Percentiles rank a stretch among this genome's conserved stretches.
phyloP scores from a whole-genome alignment of 2,113 vertebrate genomes.

The Sinocyclocheilus rhinocerous region DNA sequence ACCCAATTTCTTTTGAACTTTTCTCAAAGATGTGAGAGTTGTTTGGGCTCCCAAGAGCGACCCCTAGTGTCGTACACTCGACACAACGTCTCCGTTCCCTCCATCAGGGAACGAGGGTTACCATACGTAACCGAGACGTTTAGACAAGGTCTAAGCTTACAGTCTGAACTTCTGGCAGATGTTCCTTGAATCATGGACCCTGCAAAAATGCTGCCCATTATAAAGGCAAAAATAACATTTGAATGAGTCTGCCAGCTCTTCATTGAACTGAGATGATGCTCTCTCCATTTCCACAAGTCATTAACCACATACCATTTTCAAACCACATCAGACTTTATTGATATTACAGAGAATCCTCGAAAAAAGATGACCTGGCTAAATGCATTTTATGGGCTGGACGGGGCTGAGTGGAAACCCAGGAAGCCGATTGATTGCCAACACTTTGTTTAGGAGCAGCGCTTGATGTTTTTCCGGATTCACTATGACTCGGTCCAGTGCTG shows the following conservation, averaged over 20 bases:
- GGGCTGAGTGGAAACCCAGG: conserved; percentile 30
- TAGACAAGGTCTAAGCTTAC: background rate
- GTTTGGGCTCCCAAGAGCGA: too few species aligned
- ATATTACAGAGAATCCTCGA: conserved; percentile 37
- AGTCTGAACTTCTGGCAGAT: background rate
- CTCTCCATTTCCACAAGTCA: conserved; percentile 39
- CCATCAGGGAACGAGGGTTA: too few species aligned
- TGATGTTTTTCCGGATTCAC: conserved; percentile 20
- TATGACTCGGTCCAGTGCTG: conserved; percentile 7
- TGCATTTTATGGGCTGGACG: background rate
- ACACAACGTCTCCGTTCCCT: too few species aligned
- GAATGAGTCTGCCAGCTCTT: background rate
- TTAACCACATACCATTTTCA: conserved; percentile 38
- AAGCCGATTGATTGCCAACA: conserved; percentile 34
- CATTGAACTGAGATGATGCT: conserved; percentile 28
- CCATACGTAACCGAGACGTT: background rate
- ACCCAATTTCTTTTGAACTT: too few species aligned
- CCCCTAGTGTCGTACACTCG: too few species aligned
- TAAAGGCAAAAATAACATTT: conserved; percentile 35
- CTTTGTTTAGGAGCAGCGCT: conserved; percentile 20
- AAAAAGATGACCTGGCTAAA: conserved; percentile 30
- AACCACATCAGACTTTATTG: conserved; percentile 45
- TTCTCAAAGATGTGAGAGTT: too few species aligned
- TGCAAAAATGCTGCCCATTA: conserved; percentile 7
- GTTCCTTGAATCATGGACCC: background rate